These are phyloP conservation scores for Euclidia mi DNA, from an alignment of 2,888 invertebrate species.

Conservation along the genomic window DNA sequence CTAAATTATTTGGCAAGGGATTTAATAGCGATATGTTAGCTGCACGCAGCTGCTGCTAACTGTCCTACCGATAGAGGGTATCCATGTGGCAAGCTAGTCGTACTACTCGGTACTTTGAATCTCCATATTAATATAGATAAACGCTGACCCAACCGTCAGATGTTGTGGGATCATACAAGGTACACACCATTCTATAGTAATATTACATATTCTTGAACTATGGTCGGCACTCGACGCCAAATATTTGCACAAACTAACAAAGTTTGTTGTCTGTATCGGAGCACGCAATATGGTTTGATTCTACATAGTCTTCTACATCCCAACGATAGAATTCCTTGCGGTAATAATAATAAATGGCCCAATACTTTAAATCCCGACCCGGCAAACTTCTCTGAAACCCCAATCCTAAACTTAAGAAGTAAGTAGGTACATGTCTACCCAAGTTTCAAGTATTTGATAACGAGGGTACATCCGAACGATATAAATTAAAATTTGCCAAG, in stretches of 20 bases:
- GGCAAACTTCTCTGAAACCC: conserved; percentile 4
- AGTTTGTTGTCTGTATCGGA: no score
- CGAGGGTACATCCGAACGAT: conserved; percentile 28
- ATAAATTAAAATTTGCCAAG: conserved; percentile 44
- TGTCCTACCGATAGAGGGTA: neutral
- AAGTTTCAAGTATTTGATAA: conserved; percentile 41
- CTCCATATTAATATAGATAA: no score
- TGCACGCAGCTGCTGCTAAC: conserved; percentile 1
- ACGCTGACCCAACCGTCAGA: neutral
- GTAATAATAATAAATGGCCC: neutral
- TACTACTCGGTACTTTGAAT: no score
- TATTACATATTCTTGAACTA: no score
- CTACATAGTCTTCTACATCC: no score
- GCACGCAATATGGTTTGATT: no score
- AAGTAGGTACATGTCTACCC: conserved; percentile 2
- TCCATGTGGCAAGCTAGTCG: neutral
- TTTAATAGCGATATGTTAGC: conserved; percentile 5
- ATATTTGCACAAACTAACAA: no score
- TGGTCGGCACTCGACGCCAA: no score
- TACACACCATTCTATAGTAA: no score
- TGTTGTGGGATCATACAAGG: no score
- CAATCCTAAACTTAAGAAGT: conserved; percentile 9
- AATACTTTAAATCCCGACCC: neutral
- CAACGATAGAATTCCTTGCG: neutral
- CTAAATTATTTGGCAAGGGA: conserved; percentile 1